These are phyloP conservation scores for Proales similis DNA, from an alignment of 1,140 invertebrate genomes.

Conservation along the genomic window DNA sequence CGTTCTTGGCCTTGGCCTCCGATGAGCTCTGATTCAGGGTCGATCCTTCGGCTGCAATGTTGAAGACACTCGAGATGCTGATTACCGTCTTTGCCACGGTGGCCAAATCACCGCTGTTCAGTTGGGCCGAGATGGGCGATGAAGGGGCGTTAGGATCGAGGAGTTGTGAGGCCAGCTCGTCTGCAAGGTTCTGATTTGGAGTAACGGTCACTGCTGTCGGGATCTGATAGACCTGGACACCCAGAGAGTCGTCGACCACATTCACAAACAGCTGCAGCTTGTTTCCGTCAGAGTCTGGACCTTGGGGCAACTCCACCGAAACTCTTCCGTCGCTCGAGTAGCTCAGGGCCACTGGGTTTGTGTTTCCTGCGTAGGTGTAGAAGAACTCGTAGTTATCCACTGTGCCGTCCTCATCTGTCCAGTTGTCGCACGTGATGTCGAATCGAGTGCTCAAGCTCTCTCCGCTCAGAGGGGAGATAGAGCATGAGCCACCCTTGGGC, in stretches of 20 bases:
- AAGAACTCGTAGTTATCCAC: constrained; percentile 9
- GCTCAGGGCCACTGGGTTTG: constrained; percentile 14
- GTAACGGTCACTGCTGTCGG: background rate
- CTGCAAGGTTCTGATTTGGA: constrained; percentile 5
- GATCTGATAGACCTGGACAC: background rate
- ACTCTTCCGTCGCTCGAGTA: background rate
- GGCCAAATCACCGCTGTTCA: constrained; percentile 4
- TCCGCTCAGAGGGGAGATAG: constrained; percentile 1
- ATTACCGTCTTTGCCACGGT: background rate
- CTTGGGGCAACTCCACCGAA: background rate
- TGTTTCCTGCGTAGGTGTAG: background rate
- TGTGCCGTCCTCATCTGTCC: constrained; percentile 15
- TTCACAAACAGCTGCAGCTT: background rate
- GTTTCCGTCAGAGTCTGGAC: constrained; percentile 1
- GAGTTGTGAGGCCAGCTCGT: background rate
- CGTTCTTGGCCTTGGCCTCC: background rate
- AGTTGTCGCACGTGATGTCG: constrained; percentile 3
- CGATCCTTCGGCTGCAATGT: too few relatives aligned
- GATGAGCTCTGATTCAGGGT: too few relatives aligned
- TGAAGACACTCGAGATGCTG: background rate
- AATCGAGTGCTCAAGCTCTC: constrained; percentile 1
- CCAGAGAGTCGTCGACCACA: background rate
- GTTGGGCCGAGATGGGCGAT: background rate
- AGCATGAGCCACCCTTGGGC: constrained; percentile 7
- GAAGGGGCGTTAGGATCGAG: background rate